A percentile compares a stretch with the other conserved stretches of the same genome.
phyloP scores from a whole-genome alignment of 2,113 vertebrate genomes.

The Anoplopoma fimbria region DNA sequence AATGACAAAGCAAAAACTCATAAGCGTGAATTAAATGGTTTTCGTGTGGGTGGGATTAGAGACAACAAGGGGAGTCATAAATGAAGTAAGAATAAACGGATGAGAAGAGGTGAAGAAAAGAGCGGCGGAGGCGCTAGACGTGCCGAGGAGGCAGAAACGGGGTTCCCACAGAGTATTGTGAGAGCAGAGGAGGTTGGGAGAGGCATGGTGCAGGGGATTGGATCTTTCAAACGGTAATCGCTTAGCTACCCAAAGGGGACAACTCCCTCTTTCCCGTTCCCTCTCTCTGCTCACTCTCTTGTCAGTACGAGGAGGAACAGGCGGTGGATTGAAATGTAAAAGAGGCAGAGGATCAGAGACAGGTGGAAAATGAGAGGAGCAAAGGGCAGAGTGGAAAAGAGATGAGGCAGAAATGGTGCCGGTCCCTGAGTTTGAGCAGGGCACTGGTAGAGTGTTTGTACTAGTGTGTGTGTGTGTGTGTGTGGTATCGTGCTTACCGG shows the following conservation, averaged over 20 bases:
- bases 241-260: conserved; percentile 79
- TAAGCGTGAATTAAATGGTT: conserved; percentile 51
- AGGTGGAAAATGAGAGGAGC: conserved; percentile 76
- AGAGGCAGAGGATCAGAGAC: conserved; percentile 76
- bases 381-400: conserved; percentile 68
- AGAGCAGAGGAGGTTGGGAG: conserved; percentile 64
- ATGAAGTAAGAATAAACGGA: no score
- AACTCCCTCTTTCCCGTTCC: conserved; percentile 61
- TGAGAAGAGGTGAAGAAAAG: no score
- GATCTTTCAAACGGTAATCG: conserved; percentile 79
- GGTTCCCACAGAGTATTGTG: conserved; percentile 71
- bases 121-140: conserved; percentile 50
- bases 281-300: conserved; percentile 49
- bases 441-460: background rate
- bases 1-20: conserved; percentile 43
- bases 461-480: conserved; percentile 12
- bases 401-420: conserved; percentile 57
- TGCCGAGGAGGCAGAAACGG: conserved; percentile 59
- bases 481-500: background rate
- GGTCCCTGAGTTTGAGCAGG: conserved; percentile 3
- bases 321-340: conserved; percentile 78
- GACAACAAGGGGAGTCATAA: conserved; percentile 62
- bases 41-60: conserved; percentile 57
- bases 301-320: conserved; percentile 65
- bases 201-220: conserved; percentile 77